Conservation (phyloP, 2,797 vertebrate genomes). For the Rhynchonycteris naso region DNA sequence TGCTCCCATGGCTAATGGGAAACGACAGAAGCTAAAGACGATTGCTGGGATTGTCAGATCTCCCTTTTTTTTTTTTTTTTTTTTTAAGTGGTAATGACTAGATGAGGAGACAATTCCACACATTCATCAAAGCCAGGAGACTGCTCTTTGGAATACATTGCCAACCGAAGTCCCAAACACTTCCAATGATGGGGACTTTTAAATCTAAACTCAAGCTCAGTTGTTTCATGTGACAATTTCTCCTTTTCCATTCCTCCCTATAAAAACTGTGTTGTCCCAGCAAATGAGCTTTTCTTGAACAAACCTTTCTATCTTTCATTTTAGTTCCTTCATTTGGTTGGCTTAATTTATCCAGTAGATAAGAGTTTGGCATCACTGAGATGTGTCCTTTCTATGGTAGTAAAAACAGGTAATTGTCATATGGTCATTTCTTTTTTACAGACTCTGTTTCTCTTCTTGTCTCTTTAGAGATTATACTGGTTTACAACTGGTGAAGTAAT, state of each 20-base stretch:
- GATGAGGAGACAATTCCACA: slow-evolving; percentile 72
- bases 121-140: slow-evolving; percentile 71
- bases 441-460: not conserved
- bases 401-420: not conserved
- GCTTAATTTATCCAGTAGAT: not conserved
- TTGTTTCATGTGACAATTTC: slow-evolving; percentile 59
- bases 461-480: not conserved
- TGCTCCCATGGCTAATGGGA: slow-evolving; percentile 78
- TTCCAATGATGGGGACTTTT: slow-evolving; percentile 43
- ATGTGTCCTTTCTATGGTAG: not conserved
- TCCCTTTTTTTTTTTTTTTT: not conserved
- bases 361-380: not conserved
- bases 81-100: slow-evolving; percentile 68
- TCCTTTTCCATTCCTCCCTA: not conserved
- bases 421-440: not conserved
- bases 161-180: slow-evolving; percentile 50
- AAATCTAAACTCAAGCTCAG: slow-evolving; percentile 54
- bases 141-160: slow-evolving; percentile 69
- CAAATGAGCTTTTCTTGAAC: not conserved
- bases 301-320: not conserved
- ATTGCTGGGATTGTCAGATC: slow-evolving; percentile 61
- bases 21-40: slow-evolving; percentile 83
- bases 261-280: not conserved
- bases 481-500: not conserved
- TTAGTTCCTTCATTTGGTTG: not conserved